Conservation (phyloP, 2,797 vertebrate species). For the Heliangelus exortis region DNA sequence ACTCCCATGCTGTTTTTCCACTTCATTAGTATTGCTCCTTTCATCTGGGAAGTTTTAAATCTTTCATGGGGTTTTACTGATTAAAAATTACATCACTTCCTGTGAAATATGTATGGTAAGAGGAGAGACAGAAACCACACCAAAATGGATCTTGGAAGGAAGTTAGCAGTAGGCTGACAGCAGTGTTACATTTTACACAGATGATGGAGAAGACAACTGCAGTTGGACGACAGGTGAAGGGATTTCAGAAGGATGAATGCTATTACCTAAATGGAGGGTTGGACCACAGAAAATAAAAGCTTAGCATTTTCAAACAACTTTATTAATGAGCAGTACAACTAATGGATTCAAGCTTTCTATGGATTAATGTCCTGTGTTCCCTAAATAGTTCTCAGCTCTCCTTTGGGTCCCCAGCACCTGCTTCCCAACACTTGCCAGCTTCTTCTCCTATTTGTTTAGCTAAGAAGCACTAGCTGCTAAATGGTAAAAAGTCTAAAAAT, state of each 20-base stretch:
- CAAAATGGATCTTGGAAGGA: not conserved
- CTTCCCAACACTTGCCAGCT: not conserved
- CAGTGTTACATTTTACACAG: not conserved
- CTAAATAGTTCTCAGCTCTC: not conserved
- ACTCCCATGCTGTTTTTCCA: not conserved
- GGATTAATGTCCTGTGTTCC: not conserved
- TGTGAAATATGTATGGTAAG: not conserved
- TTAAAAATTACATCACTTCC: not conserved
- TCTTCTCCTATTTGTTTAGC: not conserved
- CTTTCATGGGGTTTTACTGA: slow-evolving; percentile 12
- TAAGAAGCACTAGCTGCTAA: not conserved
- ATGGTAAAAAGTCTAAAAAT: not conserved
- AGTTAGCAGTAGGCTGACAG: not conserved
- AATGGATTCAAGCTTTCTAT: not conserved
- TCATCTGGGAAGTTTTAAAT: slow-evolving; percentile 18
- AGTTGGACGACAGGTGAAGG: not conserved
- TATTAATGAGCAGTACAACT: not conserved
- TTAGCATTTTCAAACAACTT: not conserved
- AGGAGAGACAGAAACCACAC: not conserved
- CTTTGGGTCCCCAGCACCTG: not conserved
- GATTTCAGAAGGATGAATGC: not conserved
- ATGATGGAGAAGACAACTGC: not conserved
- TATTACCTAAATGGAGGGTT: not conserved
- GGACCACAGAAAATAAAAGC: not conserved
- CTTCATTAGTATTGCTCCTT: not conserved